Evolutionary conservation across 2,888 invertebrate species (phyloP), one percentile per base, ranked within the genome.

Genomic region (Amphipyra tragopoginis): DNA sequence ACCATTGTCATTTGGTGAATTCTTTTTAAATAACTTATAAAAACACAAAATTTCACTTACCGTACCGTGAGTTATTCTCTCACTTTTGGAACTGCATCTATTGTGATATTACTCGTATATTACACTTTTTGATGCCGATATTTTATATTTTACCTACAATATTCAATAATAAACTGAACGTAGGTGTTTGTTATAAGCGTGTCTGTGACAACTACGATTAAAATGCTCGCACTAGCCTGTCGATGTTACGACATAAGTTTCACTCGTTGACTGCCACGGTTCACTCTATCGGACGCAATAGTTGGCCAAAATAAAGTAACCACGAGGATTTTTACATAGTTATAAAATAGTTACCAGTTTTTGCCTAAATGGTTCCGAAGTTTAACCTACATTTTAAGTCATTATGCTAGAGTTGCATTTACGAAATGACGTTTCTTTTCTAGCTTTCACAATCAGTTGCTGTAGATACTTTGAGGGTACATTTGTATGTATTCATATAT

Each of bases 201-300:
- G 48, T 53, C 42, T 48, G 52, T 40, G 36, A 45, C 52, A 50
- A 65, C 63, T 75, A 66, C 51, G 48, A 60, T 75, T 67, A 55
- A 55, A 75, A 62, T 47, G 55, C 13, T 60, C 44, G 62, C 34
- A 39, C 50, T 40, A n/a, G 26, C 5, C 14, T 10, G 11, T 1
- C 36, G 9, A 15, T 14, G 42, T 51, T 58, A 58, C 52, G 53
- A 77, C 71, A 80, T 74, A 72, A 70, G 78, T 83, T 83, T 83
- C 83, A 76, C 83, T 79, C n/a, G 64, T 40, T 42, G 26, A 54
- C 56, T 52, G 65, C 38, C 47, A 15, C 34, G 59, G 65, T 54
- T 50, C 53, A 47, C 55, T 48, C 50, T 47, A 54, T 44, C 53
- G 56, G 61, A 56, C 71, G 68, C 59, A 70, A 71, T 69, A 65